Conservation (phyloP, 2,113 vertebrate species). For the Pyxicephalus adspersus region DNA sequence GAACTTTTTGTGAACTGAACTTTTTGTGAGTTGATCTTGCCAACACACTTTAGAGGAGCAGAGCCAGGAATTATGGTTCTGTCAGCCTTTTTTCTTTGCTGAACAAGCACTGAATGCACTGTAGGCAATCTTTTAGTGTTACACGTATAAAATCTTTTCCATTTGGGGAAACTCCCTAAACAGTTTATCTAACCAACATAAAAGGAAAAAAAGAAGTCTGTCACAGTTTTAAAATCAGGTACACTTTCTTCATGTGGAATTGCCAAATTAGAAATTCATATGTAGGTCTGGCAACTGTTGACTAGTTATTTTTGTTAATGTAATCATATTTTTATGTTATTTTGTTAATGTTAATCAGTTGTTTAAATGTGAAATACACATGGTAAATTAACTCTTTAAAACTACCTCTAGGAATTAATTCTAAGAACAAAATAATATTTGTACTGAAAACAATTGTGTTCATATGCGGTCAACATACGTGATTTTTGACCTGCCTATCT, state of each 20-base stretch:
- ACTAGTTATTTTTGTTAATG: constrained; percentile 12
- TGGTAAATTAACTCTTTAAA: too few relatives aligned
- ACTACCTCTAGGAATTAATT: too few relatives aligned
- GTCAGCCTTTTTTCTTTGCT: constrained; percentile 10
- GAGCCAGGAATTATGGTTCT: constrained; percentile 11
- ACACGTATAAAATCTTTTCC: constrained; percentile 12
- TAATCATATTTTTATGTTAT: background rate
- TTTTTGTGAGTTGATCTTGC: constrained; percentile 1
- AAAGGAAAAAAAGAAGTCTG: constrained; percentile 8
- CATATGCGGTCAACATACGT: too few relatives aligned
- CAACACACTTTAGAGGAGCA: background rate
- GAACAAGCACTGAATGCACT: constrained; percentile 5
- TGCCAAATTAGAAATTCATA: too few relatives aligned
- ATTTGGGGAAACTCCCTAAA: background rate
- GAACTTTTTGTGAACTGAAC: too few relatives aligned
- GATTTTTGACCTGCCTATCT: too few relatives aligned
- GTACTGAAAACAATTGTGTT: too few relatives aligned
- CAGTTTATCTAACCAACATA: background rate
- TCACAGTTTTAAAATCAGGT: background rate
- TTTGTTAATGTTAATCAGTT: too few relatives aligned
- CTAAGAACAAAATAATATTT: too few relatives aligned
- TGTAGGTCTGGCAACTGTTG: background rate
- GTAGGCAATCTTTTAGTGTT: background rate
- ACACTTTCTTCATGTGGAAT: too few relatives aligned
- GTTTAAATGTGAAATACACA: too few relatives aligned